These are phyloP conservation scores for Lacanobia oleracea DNA, from an alignment of 2,888 invertebrate genomes.

Conservation along the genomic window DNA sequence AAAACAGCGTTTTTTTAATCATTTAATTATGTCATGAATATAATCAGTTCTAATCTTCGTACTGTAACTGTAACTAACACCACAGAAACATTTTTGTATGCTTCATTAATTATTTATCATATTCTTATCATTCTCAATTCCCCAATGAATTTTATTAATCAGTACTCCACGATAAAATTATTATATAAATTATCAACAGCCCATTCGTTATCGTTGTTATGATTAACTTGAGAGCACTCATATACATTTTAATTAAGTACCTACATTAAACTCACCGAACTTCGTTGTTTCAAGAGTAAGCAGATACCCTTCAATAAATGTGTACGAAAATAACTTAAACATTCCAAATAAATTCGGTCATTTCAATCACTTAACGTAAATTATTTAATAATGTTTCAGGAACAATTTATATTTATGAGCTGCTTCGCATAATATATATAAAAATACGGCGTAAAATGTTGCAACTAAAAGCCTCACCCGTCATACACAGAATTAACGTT, in stretches of 20 bases:
- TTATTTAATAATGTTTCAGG: slow-evolving; percentile 32
- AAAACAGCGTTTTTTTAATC: too few relatives aligned
- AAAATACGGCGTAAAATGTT: slow-evolving; percentile 15
- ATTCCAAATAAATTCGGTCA: slow-evolving; percentile 30
- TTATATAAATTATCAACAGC: slow-evolving; percentile 17
- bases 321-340: slow-evolving; percentile 19
- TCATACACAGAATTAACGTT: slow-evolving; percentile 10
- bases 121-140: slow-evolving; percentile 39
- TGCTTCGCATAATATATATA: slow-evolving; percentile 3
- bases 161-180: slow-evolving; percentile 36
- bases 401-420: slow-evolving; percentile 33
- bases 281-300: slow-evolving; percentile 27
- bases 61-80: not conserved
- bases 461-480: not conserved
- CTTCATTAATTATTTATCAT: slow-evolving; percentile 22
- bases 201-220: slow-evolving; percentile 37
- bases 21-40: not conserved
- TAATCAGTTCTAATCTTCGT: slow-evolving; percentile 10
- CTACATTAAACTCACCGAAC: slow-evolving; percentile 33
- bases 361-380: slow-evolving; percentile 42
- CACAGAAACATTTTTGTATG: not conserved
- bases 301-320: slow-evolving; percentile 6
- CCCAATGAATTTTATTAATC: slow-evolving; percentile 28
- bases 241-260: slow-evolving; percentile 36
- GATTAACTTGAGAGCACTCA: slow-evolving; percentile 43